A percentile compares a stretch with the other conserved stretches of the same genome.
These are phyloP conservation scores for Neodon shergylaensis DNA, from an alignment of 2,113 vertebrate species.

Conservation along the genomic window DNA sequence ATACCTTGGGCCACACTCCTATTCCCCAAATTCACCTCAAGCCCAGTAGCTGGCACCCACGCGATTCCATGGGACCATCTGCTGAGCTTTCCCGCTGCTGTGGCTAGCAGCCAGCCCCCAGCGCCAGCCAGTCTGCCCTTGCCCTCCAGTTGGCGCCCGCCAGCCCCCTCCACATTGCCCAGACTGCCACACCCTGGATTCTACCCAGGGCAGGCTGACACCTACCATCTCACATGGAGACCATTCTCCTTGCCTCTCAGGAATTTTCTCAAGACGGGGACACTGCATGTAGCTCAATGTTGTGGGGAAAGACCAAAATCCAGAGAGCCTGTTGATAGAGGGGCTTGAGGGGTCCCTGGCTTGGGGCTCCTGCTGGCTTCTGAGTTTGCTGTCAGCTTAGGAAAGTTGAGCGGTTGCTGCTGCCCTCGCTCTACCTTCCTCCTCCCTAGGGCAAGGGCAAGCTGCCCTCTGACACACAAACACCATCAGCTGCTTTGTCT, in stretches of 20 bases:
- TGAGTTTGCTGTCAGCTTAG: background rate
- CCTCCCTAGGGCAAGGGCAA: background rate
- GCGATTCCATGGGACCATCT: slow-evolving; percentile 57
- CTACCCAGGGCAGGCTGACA: slow-evolving; percentile 6
- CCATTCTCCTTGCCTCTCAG: slow-evolving; percentile 47
- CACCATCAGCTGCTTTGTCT: slow-evolving; percentile 71
- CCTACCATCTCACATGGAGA: background rate
- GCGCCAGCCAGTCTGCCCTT: slow-evolving; percentile 75
- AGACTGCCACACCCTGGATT: slow-evolving; percentile 56
- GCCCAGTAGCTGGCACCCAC: slow-evolving; percentile 60
- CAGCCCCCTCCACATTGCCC: slow-evolving; percentile 55
- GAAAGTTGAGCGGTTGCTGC: background rate
- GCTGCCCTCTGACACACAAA: slow-evolving; percentile 53
- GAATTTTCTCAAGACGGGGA: slow-evolving; percentile 49
- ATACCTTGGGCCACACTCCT: background rate
- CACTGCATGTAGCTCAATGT: background rate
- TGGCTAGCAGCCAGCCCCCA: slow-evolving; percentile 63
- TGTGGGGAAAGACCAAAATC: background rate
- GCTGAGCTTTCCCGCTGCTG: slow-evolving; percentile 49
- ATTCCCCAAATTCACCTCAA: slow-evolving; percentile 43
- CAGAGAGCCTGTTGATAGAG: background rate
- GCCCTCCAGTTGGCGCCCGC: slow-evolving; percentile 42
- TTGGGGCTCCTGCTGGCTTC: background rate
- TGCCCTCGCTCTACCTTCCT: background rate
- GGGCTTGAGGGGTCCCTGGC: accelerated